Evolutionary conservation across 1,140 invertebrate genomes (phyloP), one percentile per base, ranked within the genome.

Genomic region (Pinna nobilis): DNA sequence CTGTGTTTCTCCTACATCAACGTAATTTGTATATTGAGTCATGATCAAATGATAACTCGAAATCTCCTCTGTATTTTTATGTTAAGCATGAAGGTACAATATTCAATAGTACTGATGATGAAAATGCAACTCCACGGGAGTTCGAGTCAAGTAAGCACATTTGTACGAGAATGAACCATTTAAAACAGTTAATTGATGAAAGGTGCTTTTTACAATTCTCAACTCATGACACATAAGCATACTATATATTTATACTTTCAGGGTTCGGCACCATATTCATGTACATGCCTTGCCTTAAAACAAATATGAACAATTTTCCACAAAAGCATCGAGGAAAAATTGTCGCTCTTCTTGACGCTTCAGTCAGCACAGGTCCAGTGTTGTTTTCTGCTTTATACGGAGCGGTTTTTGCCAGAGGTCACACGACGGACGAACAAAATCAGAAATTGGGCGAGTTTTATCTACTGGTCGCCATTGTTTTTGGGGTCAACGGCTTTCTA

Each of bases 381-480:
- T 41, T 84, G 20, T 74, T 84, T 50, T 70, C 82, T 2, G 68
- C 79, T 2, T 18, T 84, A 3, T 85, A 85, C 50, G 84, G 84
- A 3, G 50, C 65, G 0, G 49, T 73, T 49, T 85, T 84, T 55
- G 74, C 70, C 0, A 68, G 75, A 6, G 81, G 82, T 18, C 81
- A 85, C 77, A 51, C 66, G 5, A 69, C 59, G 0, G 84, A 85
- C 61, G 82, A 84, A 63, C 44, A 82, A 51, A 80, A 84, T 49
- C 84, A 85, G 61, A 70, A 85, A 63, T 44, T 85, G 13, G 53
- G 65, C 11, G 84, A 81, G 20, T 85, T 85, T 41, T 85, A 83
- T 57, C 65, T 85, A 13, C 74, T 77, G 4, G 77, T 67, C 0
- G 78, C 81, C 1, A 77, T 85, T 18, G 32, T 49, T 4, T 82